Evolutionary conservation across 2,113 vertebrate species (phyloP), one percentile per base, ranked within the genome.

Genomic region (Perca schrenkii): DNA sequence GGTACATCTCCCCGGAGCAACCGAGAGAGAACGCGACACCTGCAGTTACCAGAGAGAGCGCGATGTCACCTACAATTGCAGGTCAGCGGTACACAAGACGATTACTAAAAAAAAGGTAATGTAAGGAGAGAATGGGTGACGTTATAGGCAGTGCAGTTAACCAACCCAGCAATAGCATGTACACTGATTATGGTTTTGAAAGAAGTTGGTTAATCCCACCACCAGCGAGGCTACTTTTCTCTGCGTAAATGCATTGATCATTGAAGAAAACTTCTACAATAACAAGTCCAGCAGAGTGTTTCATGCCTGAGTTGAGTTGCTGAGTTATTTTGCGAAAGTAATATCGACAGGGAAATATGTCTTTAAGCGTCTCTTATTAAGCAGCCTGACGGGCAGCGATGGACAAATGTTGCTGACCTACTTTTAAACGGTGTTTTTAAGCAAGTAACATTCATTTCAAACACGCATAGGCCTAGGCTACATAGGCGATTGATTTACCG

Each of bases 1-100:
- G 97, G 97, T 95, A 98, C 97, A 99, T 99, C 94, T 97, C 97
- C 97, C 97, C 95, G 87, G 78, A 88, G 94, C 95, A 95, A 93
- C 93, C 94, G 94, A 94, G 91, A 75, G 68, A 90, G 92, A 94
- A 93, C 84, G 95, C 22, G 87, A 90, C 88, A 94, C 95, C 96
- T 95, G 90, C 93, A 92, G 94, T 91, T 87, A 91, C 95, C 92
- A 92, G 94, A 87, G 95, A 94, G 88, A 87, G 85, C 52, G 83
- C 84, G 90, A 79, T 83, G 91, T 95, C 92, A 94, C 94, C 95
- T 95, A 93, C 87, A 83, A 77, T 84, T 68, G 77, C 77, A 78
- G 79, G 78, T 57, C 68, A 88, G 76, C 36, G 40, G 70, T 79
- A 85, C 79, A 86, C 82, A 78, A 85, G 67, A 75, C 61, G 63